Percentiles rank a stretch among this genome's conserved stretches.
Conservation (phyloP, 2,888 invertebrate genomes). For the Drosophila picticornis region DNA sequence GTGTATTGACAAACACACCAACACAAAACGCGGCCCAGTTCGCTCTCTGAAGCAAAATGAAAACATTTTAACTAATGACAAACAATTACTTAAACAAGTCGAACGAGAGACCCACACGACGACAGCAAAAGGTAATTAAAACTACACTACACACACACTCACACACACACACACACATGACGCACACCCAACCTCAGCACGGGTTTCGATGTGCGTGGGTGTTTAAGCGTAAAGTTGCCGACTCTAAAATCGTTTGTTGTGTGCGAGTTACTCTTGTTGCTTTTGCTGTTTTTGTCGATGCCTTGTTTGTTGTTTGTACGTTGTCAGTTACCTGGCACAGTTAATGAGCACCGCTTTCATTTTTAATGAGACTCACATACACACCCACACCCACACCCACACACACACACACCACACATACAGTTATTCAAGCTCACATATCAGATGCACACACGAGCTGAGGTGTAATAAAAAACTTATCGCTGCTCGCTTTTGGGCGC, state of each 20-base stretch:
- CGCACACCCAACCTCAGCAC: conserved; percentile 9
- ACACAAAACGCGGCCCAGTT: conserved; percentile 42
- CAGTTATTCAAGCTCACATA: conserved; percentile 18
- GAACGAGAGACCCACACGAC: conserved; percentile 57
- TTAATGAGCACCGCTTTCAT: conserved; percentile 74
- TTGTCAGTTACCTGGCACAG: conserved; percentile 58
- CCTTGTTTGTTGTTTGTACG: conserved; percentile 49
- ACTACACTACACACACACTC: conserved; percentile 53
- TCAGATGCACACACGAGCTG: conserved; percentile 37
- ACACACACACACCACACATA: neutral
- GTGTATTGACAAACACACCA: conserved; percentile 29
- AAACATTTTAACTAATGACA: conserved; percentile 83
- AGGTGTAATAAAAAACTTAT: conserved; percentile 77
- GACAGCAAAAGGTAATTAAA: conserved; percentile 74
- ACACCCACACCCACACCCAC: conserved; percentile 26
- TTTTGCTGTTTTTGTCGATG: conserved; percentile 13
- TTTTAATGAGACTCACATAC: conserved; percentile 69
- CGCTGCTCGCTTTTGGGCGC: conserved; percentile 67
- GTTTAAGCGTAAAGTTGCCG: conserved; percentile 74
- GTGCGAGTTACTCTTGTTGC: conserved; percentile 21
- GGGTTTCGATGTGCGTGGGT: conserved; percentile 40
- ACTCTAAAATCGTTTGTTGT: conserved; percentile 70
- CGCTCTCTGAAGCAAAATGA: conserved; percentile 66
- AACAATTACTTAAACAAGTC: conserved; percentile 81
- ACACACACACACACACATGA: neutral